Percentiles rank a stretch among this genome's conserved stretches.
These are phyloP conservation scores for Motacilla tschutschensis DNA, from an alignment of 2,113 vertebrate species.

Conservation along the genomic window DNA sequence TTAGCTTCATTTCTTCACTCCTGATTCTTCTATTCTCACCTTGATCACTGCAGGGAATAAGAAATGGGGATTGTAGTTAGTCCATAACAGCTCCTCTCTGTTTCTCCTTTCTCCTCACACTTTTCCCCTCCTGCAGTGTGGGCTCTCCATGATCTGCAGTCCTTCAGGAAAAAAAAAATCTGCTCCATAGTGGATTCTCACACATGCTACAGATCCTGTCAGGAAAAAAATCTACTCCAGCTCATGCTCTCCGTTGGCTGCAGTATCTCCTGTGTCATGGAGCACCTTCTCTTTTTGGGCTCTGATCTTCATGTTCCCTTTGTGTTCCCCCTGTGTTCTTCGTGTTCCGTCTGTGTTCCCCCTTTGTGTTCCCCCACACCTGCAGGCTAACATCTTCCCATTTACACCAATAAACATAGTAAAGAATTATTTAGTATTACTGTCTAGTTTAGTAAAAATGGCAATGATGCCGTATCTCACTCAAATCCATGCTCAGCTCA, in stretches of 20 bases:
- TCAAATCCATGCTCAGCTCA: not conserved
- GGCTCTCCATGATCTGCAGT: not conserved
- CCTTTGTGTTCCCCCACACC: not conserved
- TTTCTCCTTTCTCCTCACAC: not conserved
- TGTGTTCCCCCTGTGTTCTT: not conserved
- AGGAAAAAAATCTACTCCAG: not conserved
- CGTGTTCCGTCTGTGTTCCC: not conserved
- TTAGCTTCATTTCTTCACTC: not conserved
- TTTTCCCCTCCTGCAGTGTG: fast-evolving
- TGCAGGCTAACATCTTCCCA: not conserved
- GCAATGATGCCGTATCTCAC: not conserved
- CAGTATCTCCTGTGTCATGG: not conserved
- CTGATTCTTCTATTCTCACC: not conserved
- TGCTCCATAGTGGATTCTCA: not conserved
- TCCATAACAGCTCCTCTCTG: not conserved
- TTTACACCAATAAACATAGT: not conserved
- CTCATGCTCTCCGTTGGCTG: not conserved
- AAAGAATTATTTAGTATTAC: not conserved
- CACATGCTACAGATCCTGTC: not conserved
- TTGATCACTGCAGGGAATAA: not conserved
- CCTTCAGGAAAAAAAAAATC: not conserved
- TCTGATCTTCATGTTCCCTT: not conserved
- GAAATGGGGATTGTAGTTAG: not conserved
- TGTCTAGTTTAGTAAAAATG: not conserved
- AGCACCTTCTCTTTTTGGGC: not conserved